A percentile compares a stretch with the other conserved stretches of the same genome.
Evolutionary conservation across 2,113 vertebrate genomes (phyloP).

Genomic region (Perca schrenkii): DNA sequence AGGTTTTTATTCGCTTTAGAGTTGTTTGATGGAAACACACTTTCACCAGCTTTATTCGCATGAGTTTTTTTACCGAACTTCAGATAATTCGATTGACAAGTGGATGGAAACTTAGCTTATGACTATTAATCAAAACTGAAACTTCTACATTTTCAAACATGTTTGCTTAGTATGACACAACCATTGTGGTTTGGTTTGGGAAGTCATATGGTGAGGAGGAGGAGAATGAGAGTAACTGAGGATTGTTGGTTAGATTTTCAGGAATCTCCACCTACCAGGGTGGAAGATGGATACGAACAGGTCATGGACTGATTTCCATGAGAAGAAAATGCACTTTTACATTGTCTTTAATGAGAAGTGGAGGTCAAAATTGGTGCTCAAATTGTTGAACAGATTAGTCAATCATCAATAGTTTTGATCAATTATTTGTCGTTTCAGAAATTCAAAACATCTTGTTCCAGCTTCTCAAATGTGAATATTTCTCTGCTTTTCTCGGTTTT

Average conservation of each 20-base stretch:
- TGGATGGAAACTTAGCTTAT: no score
- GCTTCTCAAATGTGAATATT: background rate
- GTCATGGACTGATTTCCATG: background rate
- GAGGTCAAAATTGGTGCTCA: background rate
- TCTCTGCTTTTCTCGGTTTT: background rate
- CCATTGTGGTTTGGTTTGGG: conserved; percentile 10
- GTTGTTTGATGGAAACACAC: no score
- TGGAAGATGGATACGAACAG: conserved; percentile 3
- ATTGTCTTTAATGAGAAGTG: background rate
- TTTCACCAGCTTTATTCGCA: no score
- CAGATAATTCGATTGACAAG: no score
- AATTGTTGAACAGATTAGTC: background rate
- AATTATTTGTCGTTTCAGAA: background rate
- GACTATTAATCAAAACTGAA: background rate
- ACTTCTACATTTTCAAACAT: conserved; percentile 11
- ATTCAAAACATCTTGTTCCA: background rate
- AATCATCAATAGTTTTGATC: background rate
- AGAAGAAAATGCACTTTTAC: background rate
- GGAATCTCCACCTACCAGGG: conserved; percentile 19
- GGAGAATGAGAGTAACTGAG: conserved; percentile 9
- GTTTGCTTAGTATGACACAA: background rate
- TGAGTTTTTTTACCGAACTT: no score
- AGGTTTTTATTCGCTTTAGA: no score
- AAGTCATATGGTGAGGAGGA: conserved; percentile 13
- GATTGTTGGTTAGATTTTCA: conserved; percentile 17